Conservation (phyloP, 2,113 vertebrate genomes). For the Macrotus californicus region DNA sequence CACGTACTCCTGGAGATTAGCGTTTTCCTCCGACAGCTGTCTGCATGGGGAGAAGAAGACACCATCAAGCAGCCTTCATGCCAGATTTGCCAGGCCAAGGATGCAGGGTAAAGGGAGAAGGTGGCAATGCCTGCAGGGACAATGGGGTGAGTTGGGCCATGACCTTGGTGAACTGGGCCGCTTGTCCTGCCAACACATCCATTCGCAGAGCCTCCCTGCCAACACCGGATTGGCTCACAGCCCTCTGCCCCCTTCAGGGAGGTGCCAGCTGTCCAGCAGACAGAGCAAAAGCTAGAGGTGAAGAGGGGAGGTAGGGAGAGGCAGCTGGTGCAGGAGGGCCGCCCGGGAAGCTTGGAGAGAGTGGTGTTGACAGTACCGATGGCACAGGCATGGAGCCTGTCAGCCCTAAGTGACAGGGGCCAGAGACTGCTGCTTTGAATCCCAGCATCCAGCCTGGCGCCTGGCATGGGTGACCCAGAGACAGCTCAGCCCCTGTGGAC, state of each 20-base stretch:
- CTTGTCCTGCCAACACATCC: neutral
- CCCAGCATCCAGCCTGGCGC: no score
- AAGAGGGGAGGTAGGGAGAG: neutral
- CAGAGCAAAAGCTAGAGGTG: neutral
- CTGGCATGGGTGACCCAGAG: neutral
- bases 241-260: neutral
- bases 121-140: neutral
- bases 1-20: conserved; percentile 93
- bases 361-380: accelerated
- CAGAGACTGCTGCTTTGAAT: neutral
- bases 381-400: accelerated
- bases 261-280: neutral
- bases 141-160: neutral
- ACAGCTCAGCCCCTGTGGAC: neutral
- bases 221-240: neutral
- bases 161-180: neutral
- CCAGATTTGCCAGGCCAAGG: accelerated
- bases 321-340: accelerated
- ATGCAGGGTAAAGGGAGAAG: accelerated
- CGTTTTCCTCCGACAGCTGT: conserved; percentile 95
- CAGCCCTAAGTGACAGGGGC: neutral
- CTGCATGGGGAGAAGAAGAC: conserved; percentile 72
- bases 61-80: neutral
- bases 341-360: neutral
- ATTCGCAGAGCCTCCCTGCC: neutral